Percentiles rank a stretch among this genome's conserved stretches.
phyloP scores from a whole-genome alignment of 2,113 vertebrate species.

The Mus spicilegus region DNA sequence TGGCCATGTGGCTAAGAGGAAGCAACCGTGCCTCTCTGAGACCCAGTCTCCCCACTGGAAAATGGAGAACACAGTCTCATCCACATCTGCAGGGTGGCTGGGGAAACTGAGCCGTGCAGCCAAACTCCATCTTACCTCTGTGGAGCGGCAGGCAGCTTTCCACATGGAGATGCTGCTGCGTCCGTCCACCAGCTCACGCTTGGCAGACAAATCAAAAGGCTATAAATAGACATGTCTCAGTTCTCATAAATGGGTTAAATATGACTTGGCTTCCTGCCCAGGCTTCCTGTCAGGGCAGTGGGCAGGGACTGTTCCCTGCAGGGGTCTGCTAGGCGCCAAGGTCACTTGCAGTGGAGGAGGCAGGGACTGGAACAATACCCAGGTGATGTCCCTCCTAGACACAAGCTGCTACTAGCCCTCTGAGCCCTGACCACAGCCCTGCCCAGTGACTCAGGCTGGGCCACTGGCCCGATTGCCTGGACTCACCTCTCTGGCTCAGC shows the following conservation, averaged over 20 bases:
- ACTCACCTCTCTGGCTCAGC: neutral
- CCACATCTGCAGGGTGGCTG: too few species aligned
- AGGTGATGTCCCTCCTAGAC: neutral
- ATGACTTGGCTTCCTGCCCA: conserved; percentile 34
- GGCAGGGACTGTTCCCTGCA: neutral
- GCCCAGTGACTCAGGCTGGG: conserved; percentile 9
- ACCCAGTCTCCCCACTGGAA: neutral
- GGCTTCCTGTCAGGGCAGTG: conserved; percentile 45
- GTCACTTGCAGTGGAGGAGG: neutral
- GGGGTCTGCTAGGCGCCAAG: neutral
- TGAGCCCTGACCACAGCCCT: neutral
- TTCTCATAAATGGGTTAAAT: conserved; percentile 64
- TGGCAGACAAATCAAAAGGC: conserved; percentile 58
- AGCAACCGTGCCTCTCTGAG: neutral
- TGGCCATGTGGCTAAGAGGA: neutral
- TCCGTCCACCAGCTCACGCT: neutral
- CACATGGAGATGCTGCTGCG: neutral
- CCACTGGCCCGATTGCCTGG: conserved; percentile 21
- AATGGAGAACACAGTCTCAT: rapidly evolving
- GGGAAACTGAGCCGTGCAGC: neutral
- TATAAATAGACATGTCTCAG: conserved; percentile 63
- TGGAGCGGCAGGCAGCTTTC: neutral
- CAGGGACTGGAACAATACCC: neutral
- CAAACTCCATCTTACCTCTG: neutral
- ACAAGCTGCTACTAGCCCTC: neutral